These are phyloP conservation scores for Acipenser oxyrinchus DNA, from an alignment of 2,797 vertebrate genomes.

Conservation along the genomic window DNA sequence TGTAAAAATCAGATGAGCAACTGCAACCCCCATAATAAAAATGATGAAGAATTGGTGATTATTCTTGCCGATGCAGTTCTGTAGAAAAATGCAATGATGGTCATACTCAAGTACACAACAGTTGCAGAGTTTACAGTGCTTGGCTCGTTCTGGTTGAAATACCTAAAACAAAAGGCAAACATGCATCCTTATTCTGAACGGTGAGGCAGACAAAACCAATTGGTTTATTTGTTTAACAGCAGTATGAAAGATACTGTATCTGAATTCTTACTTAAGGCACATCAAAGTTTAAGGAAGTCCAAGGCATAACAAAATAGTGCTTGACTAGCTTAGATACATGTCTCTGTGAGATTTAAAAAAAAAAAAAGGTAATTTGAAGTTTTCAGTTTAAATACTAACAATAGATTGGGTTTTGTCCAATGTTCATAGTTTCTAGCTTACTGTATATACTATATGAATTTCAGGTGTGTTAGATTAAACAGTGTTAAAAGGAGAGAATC, in stretches of 20 bases:
- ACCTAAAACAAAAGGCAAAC: slow-evolving; percentile 37
- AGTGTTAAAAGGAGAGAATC: too few species aligned
- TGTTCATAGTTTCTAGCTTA: too few species aligned
- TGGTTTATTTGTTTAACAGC: too few species aligned
- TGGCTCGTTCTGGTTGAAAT: slow-evolving; percentile 57
- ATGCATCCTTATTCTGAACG: not conserved
- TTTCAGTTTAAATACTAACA: not conserved
- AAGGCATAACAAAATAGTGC: too few species aligned
- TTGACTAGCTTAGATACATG: too few species aligned
- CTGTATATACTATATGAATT: too few species aligned
- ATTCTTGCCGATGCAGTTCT: slow-evolving; percentile 55
- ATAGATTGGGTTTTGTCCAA: too few species aligned
- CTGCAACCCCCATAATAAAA: slow-evolving; percentile 58
- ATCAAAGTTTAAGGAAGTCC: too few species aligned
- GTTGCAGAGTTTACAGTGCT: slow-evolving; percentile 70
- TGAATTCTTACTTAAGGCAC: too few species aligned
- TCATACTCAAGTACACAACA: slow-evolving; percentile 64
- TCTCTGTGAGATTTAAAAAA: not conserved
- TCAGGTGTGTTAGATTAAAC: too few species aligned
- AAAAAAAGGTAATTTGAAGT: not conserved
- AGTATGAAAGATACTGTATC: too few species aligned
- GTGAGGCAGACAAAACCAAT: too few species aligned
- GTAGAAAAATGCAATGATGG: slow-evolving; percentile 74
- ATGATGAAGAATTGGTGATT: slow-evolving; percentile 65
- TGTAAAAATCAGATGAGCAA: slow-evolving; percentile 56